Conservation (phyloP, 2,113 vertebrate species). For the Actinemys pallida region DNA sequence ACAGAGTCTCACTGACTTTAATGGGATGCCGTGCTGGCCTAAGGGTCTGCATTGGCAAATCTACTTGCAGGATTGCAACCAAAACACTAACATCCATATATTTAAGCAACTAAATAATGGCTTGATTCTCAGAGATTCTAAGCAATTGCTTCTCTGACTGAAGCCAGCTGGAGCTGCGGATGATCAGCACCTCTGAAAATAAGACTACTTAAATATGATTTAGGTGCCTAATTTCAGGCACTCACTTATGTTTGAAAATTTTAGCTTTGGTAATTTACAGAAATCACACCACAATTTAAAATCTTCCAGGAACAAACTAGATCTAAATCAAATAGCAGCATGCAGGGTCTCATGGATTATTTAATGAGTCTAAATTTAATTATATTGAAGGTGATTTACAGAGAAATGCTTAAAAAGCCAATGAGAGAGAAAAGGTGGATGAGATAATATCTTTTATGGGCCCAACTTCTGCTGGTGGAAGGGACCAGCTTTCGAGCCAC, state of each 20-base stretch:
- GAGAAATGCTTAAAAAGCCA: constrained; percentile 11
- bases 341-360: not conserved
- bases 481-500: not conserved
- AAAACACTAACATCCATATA: not conserved
- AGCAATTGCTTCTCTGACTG: not conserved
- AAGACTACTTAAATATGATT: not conserved
- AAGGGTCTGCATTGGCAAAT: not conserved
- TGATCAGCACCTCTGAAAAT: fast-evolving
- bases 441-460: not conserved
- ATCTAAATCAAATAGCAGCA: not conserved
- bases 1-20: not conserved
- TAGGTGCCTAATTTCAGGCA: not conserved
- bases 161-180: too few species aligned
- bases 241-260: not conserved
- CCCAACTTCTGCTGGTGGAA: too few species aligned
- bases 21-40: not conserved
- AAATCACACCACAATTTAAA: not conserved
- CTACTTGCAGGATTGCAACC: not conserved
- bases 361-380: not conserved
- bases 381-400: not conserved
- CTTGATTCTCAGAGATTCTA: not conserved
- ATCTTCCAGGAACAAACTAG: not conserved
- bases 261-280: not conserved
- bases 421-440: not conserved
- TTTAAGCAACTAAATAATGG: not conserved